Evolutionary conservation across 2,797 vertebrate genomes (phyloP).

Genomic region (Channa striata): DNA sequence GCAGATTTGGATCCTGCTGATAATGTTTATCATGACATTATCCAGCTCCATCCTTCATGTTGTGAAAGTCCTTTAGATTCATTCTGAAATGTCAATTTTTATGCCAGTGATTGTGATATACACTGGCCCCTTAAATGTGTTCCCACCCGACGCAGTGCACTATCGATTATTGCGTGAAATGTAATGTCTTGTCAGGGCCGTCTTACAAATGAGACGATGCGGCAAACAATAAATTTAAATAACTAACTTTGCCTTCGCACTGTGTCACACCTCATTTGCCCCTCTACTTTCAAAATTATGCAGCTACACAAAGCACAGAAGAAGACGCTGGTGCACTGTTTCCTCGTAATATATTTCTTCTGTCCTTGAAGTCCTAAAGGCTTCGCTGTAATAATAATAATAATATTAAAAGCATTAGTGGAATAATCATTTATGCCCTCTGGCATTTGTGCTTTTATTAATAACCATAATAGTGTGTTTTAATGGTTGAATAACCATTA

Average conservation of each 20-base stretch:
- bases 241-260: constrained; percentile 8
- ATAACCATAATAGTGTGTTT: constrained; percentile 6
- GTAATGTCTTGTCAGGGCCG: neutral
- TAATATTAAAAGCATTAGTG: constrained; percentile 33
- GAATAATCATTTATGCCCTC: constrained; percentile 14
- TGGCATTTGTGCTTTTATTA: constrained; percentile 10
- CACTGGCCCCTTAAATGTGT: neutral
- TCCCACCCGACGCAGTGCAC: no score
- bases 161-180: constrained; percentile 14
- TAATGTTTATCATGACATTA: neutral
- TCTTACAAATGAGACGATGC: neutral
- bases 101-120: neutral
- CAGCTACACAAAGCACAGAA: constrained; percentile 12
- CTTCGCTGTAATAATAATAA: constrained; percentile 29
- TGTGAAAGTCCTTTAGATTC: neutral
- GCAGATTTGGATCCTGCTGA: no score
- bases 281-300: constrained; percentile 23
- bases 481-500: neutral
- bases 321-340: constrained; percentile 1
- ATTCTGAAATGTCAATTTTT: neutral
- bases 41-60: neutral
- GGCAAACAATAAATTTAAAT: constrained; percentile 24
- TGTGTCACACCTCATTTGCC: constrained; percentile 29
- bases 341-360: constrained; percentile 13
- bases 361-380: neutral